Evolutionary conservation across 2,888 invertebrate species (phyloP).

Genomic region (Drosophila parthenogenetica): DNA sequence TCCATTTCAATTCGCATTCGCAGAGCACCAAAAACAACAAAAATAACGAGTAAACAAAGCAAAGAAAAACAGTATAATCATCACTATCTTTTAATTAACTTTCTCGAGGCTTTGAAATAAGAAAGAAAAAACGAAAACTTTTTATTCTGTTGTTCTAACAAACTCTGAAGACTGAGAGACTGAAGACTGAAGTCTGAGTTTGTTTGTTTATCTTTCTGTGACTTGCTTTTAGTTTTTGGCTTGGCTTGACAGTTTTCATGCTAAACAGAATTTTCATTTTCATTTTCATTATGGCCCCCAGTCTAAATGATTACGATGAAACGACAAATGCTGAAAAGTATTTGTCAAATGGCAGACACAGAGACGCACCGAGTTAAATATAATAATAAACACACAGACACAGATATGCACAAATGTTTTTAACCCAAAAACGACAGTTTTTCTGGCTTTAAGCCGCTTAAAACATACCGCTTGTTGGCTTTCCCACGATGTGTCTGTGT

Average conservation of each 20-base stretch:
- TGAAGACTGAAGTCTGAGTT: constrained; percentile 8
- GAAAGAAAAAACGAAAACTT: neutral
- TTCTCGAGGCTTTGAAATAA: constrained; percentile 35
- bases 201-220: constrained; percentile 61
- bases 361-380: constrained; percentile 24
- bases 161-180: neutral
- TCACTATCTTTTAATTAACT: constrained; percentile 65
- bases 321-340: constrained; percentile 36
- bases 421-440: constrained; percentile 5
- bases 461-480: constrained; percentile 24
- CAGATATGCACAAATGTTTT: constrained; percentile 20
- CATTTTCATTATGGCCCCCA: constrained; percentile 42
- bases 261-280: constrained; percentile 48
- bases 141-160: constrained; percentile 36
- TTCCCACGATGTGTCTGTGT: constrained; percentile 45
- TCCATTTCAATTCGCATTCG: constrained; percentile 32
- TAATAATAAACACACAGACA: neutral
- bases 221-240: constrained; percentile 56
- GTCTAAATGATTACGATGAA: constrained; percentile 39
- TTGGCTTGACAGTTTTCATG: constrained; percentile 49
- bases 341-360: constrained; percentile 17
- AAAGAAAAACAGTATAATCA: constrained; percentile 24
- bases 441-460: constrained; percentile 44
- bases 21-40: constrained; percentile 4
- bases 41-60: neutral